phyloP scores from a whole-genome alignment of 2,888 invertebrate genomes.

The Pterostichus niger region DNA sequence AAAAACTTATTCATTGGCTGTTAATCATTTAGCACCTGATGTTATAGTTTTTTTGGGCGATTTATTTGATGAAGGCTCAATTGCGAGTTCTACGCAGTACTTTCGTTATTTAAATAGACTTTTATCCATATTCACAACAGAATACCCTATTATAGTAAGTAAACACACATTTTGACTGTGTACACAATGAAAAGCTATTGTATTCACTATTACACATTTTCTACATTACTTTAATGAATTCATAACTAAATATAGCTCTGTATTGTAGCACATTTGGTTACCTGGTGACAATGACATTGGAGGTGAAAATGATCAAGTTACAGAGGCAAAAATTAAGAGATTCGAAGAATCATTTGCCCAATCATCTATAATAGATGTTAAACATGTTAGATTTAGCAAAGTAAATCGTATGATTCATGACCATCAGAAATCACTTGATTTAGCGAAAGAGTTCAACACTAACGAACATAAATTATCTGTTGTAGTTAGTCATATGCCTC shows the following conservation, averaged over 20 bases:
- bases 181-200: background rate
- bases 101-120: conserved; percentile 87
- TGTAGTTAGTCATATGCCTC: conserved; percentile 87
- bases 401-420: conserved; percentile 83
- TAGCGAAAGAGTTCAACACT: conserved; percentile 73
- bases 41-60: conserved; percentile 95
- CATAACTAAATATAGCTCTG: conserved; percentile 31
- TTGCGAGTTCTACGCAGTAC: conserved; percentile 86
- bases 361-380: conserved; percentile 81
- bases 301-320: conserved; percentile 90
- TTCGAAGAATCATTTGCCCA: conserved; percentile 88
- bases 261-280: conserved; percentile 87
- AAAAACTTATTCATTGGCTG: conserved; percentile 87
- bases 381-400: conserved; percentile 86
- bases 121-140: conserved; percentile 81
- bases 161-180: background rate
- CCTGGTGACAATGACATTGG: conserved; percentile 99
- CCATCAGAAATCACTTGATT: conserved; percentile 37
- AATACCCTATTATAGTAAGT: conserved; percentile 74
- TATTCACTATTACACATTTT: background rate
- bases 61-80: conserved; percentile 95
- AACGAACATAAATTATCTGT: conserved; percentile 80
- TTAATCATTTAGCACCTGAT: conserved; percentile 87
- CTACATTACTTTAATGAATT: background rate
- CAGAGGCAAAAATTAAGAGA: conserved; percentile 83